Conservation (phyloP, 2,797 vertebrate genomes). For the Mustela erminea region DNA sequence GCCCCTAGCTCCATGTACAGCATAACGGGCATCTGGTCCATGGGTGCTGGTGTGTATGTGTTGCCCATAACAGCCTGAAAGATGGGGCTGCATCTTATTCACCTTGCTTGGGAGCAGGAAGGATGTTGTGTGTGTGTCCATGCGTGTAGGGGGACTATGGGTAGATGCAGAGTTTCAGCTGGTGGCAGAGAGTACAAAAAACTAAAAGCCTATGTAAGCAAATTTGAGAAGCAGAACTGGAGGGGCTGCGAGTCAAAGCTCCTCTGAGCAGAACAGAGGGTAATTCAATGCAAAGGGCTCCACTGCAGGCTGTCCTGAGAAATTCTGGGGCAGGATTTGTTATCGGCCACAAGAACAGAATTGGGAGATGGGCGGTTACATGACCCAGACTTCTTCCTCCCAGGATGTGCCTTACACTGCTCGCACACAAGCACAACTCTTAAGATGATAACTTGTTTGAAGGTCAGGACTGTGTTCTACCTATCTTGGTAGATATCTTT, state of each 20-base stretch:
- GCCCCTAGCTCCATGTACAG: background rate
- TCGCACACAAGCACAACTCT: background rate
- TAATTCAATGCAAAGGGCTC: background rate
- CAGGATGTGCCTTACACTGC: background rate
- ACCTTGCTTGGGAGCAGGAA: background rate
- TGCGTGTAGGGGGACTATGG: too few species aligned
- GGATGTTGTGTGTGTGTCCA: background rate
- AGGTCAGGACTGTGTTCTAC: background rate
- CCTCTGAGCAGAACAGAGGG: background rate
- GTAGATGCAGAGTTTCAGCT: background rate
- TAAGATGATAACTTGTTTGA: constrained; percentile 48
- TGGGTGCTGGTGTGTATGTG: rapidly evolving
- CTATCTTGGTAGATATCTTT: constrained; percentile 34
- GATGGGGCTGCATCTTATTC: background rate
- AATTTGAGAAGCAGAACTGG: background rate
- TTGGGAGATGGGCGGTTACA: background rate
- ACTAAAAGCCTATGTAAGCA: background rate
- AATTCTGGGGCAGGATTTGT: background rate
- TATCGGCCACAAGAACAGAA: background rate
- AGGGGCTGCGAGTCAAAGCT: background rate
- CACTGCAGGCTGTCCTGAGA: background rate
- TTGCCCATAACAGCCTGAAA: background rate
- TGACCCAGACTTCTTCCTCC: background rate
- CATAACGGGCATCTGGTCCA: background rate
- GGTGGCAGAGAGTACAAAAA: background rate